phyloP scores from a whole-genome alignment of 2,888 invertebrate genomes.

The Lepidocyrtoides sp. region DNA sequence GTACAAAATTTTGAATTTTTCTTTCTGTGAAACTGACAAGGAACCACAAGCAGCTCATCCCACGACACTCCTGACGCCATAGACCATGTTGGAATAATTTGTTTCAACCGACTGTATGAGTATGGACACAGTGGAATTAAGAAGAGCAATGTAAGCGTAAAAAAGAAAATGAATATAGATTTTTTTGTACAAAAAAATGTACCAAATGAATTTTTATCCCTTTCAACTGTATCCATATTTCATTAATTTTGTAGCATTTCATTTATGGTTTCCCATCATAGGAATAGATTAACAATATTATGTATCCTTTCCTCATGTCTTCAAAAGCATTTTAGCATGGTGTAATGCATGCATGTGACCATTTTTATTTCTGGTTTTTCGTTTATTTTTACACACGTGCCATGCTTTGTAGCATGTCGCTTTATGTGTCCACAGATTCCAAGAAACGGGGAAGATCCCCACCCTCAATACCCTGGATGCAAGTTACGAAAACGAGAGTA shows the following conservation, averaged over 20 bases:
- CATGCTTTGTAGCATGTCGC: constrained; percentile 60
- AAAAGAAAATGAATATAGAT: too few relatives aligned
- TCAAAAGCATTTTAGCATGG: not conserved
- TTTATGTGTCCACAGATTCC: constrained; percentile 72
- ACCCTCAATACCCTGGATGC: constrained; percentile 80
- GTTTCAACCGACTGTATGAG: constrained; percentile 79
- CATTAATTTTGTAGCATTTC: too few relatives aligned
- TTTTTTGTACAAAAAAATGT: too few relatives aligned
- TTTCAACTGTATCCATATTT: too few relatives aligned
- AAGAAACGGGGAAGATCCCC: constrained; percentile 78
- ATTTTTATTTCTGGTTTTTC: not conserved
- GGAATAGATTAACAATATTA: too few relatives aligned
- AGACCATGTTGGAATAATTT: constrained; percentile 82
- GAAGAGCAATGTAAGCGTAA: constrained; percentile 76
- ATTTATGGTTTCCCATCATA: too few relatives aligned
- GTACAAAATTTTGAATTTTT: too few relatives aligned
- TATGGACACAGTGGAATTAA: constrained; percentile 78
- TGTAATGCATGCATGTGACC: not conserved
- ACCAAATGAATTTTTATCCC: too few relatives aligned
- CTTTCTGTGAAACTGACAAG: too few relatives aligned
- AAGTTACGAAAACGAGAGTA: constrained; percentile 79
- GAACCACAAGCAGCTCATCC: constrained; percentile 79
- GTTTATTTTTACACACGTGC: constrained; percentile 10
- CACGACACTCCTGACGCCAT: constrained; percentile 76
- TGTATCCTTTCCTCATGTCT: too few relatives aligned